Evolutionary conservation across 2,113 vertebrate species (phyloP).

Genomic region (Chionodraco myersi): DNA sequence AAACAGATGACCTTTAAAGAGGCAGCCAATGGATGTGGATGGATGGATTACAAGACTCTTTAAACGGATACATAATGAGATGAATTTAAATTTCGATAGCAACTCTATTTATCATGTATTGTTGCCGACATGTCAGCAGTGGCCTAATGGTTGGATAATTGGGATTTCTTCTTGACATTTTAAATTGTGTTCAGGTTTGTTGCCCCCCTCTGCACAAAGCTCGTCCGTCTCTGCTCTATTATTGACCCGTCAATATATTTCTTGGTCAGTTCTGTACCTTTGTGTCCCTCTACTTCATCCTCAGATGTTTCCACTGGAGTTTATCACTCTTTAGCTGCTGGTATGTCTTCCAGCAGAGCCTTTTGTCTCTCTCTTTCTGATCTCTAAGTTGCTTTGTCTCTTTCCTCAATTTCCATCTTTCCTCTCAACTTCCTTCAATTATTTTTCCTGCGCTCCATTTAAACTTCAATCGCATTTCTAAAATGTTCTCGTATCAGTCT

Average conservation of each 20-base stretch:
- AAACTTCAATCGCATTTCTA: conserved; percentile 26
- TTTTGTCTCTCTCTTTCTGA: conserved; percentile 13
- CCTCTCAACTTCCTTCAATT: conserved; percentile 3
- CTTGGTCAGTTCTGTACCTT: not conserved
- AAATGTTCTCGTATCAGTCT: conserved; percentile 6
- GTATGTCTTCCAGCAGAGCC: conserved; percentile 7
- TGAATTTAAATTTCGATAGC: not conserved
- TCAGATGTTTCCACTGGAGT: not conserved
- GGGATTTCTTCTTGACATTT: not conserved
- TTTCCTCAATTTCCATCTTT: conserved; percentile 5
- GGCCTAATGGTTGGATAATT: not conserved
- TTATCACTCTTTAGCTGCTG: not conserved
- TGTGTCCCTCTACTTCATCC: not conserved
- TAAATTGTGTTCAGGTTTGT: too few species aligned
- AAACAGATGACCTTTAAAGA: conserved; percentile 4
- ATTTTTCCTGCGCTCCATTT: conserved; percentile 18
- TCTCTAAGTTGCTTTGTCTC: conserved; percentile 23
- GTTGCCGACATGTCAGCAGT: not conserved
- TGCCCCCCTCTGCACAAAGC: not conserved
- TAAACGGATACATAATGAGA: not conserved
- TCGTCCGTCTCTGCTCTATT: not conserved
- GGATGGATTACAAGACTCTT: not conserved
- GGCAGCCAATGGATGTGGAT: not conserved
- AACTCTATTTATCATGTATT: not conserved
- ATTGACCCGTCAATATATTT: not conserved